phyloP scores from a whole-genome alignment of 2,113 vertebrate genomes.

The Mus pahari region DNA sequence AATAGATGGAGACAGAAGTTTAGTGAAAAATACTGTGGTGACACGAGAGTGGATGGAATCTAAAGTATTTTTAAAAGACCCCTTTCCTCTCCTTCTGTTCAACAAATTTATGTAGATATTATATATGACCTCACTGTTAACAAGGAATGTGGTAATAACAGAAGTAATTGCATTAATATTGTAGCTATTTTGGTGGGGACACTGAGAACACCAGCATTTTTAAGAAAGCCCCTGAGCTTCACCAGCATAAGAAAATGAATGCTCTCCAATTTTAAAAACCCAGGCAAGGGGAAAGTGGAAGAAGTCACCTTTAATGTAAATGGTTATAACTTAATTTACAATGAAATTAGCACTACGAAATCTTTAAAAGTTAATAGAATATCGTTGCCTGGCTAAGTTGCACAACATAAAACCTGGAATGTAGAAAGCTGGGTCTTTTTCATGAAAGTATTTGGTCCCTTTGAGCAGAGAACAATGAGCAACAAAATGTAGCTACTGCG shows the following conservation, averaged over 20 bases:
- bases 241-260: slow-evolving; percentile 77
- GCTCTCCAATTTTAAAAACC: slow-evolving; percentile 80
- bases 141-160: slow-evolving; percentile 21
- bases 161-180: slow-evolving; percentile 59
- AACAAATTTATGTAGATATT: not conserved
- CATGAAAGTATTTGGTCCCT: slow-evolving; percentile 33
- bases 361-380: slow-evolving; percentile 79
- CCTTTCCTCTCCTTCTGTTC: not conserved
- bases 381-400: slow-evolving; percentile 73
- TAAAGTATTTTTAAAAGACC: slow-evolving; percentile 36
- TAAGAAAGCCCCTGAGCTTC: slow-evolving; percentile 80
- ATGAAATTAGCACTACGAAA: slow-evolving; percentile 82
- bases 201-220: slow-evolving; percentile 75
- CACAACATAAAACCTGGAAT: slow-evolving; percentile 78
- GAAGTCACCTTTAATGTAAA: slow-evolving; percentile 80
- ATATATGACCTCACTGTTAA: slow-evolving; percentile 31
- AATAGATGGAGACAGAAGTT: not conserved
- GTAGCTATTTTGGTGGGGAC: slow-evolving; percentile 78
- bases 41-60: not conserved
- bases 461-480: slow-evolving; percentile 46
- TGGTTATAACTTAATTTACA: slow-evolving; percentile 85
- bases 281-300: slow-evolving; percentile 56
- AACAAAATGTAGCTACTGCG: slow-evolving; percentile 49
- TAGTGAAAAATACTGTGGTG: no score
- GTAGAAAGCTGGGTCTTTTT: slow-evolving; percentile 65